Evolutionary conservation across 1,140 invertebrate genomes (phyloP).

Genomic region (Cydia splendana): DNA sequence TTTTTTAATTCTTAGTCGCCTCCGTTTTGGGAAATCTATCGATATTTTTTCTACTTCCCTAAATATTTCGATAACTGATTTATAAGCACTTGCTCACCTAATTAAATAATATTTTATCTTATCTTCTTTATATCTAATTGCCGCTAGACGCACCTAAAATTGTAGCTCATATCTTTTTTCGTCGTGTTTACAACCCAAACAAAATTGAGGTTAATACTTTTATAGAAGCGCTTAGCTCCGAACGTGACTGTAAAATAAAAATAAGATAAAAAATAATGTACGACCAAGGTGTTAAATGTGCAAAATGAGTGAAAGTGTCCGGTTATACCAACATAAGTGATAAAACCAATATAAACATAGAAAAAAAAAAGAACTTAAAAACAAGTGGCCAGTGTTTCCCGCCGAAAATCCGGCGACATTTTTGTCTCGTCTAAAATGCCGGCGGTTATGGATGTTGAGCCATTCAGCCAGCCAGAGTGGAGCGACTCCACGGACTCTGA

Average conservation of each 20-base stretch:
- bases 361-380: not conserved
- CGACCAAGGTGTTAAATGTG: not conserved
- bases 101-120: slow-evolving; percentile 39
- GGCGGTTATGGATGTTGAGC: slow-evolving; percentile 60
- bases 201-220: slow-evolving; percentile 53
- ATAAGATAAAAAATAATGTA: slow-evolving; percentile 17
- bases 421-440: slow-evolving; percentile 53
- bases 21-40: not conserved
- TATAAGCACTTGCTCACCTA: slow-evolving; percentile 2
- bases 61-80: not conserved
- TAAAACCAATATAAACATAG: slow-evolving; percentile 7
- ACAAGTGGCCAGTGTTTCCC: slow-evolving; percentile 19
- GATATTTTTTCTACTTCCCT: not conserved
- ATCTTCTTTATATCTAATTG: slow-evolving; percentile 59
- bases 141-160: slow-evolving; percentile 52
- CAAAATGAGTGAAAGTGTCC: slow-evolving; percentile 15
- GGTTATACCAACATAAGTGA: slow-evolving; percentile 1
- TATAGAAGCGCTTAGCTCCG: slow-evolving; percentile 35
- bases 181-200: slow-evolving; percentile 54
- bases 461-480: slow-evolving; percentile 73
- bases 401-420: not conserved
- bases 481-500: slow-evolving; percentile 72
- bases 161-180: slow-evolving; percentile 41
- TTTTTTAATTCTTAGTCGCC: not conserved
- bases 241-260: slow-evolving; percentile 33